Conservation (phyloP, 2,113 vertebrate genomes). For the Lepus americanus region DNA sequence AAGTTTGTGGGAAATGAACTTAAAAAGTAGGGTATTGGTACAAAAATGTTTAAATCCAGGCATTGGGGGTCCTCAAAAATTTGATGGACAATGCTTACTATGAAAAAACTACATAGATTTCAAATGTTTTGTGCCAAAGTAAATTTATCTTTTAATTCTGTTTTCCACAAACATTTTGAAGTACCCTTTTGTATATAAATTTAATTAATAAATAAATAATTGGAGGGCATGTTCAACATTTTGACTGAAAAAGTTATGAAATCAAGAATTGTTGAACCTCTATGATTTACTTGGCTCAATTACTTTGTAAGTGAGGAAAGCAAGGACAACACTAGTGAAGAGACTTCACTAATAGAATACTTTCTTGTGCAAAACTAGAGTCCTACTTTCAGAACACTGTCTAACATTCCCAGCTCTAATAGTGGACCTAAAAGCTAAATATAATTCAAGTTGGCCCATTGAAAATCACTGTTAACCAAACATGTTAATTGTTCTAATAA, state of each 20-base stretch:
- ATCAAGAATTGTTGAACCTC: background rate
- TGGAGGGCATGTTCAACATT: background rate
- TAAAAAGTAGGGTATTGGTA: too few species aligned
- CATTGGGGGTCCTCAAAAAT: too few species aligned
- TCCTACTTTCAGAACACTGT: background rate
- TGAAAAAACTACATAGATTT: too few species aligned
- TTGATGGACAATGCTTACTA: too few species aligned
- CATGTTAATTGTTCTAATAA: background rate
- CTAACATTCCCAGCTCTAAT: background rate
- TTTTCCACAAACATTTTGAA: too few species aligned
- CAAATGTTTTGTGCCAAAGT: too few species aligned
- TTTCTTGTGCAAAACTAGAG: background rate
- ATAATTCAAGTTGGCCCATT: background rate
- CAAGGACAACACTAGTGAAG: background rate
- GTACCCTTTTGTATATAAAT: too few species aligned
- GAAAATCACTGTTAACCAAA: background rate
- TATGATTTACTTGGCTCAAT: background rate
- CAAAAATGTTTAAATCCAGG: too few species aligned
- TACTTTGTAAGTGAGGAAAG: background rate
- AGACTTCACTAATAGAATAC: background rate
- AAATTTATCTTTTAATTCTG: too few species aligned
- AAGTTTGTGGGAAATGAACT: too few species aligned
- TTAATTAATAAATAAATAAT: background rate
- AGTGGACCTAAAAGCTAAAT: too few species aligned
- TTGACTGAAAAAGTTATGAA: background rate